A percentile compares a stretch with the other conserved stretches of the same genome.
phyloP scores from a whole-genome alignment of 2,113 vertebrate genomes.

The Crotalus helleri region DNA sequence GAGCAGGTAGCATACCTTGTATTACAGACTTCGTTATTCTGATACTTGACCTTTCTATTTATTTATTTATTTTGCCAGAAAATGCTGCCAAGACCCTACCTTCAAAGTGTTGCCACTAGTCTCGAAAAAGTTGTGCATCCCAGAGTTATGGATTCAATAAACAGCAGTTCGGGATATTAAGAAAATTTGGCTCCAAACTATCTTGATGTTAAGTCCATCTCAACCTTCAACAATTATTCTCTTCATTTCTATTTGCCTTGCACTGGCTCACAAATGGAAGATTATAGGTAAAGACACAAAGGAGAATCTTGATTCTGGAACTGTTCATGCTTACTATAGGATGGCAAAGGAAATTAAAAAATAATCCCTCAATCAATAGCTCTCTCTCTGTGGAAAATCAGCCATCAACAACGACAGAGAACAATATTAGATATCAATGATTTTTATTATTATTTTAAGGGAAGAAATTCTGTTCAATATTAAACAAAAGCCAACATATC shows the following conservation, averaged over 20 bases:
- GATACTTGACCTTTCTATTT: neutral
- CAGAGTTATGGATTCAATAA: neutral
- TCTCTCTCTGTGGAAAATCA: neutral
- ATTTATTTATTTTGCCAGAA: neutral
- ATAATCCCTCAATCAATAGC: neutral
- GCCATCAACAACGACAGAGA: neutral
- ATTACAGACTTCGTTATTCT: neutral
- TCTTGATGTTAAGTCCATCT: neutral
- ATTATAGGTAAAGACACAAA: neutral
- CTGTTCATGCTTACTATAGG: neutral
- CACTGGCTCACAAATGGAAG: neutral
- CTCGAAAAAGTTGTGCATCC: neutral
- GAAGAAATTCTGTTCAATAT: neutral
- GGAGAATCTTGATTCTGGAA: neutral
- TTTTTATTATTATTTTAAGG: neutral
- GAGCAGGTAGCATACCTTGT: neutral
- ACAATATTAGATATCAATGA: neutral
- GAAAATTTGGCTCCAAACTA: neutral
- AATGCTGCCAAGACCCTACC: neutral
- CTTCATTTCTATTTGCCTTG: neutral
- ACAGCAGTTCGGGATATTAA: neutral
- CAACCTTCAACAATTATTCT: neutral
- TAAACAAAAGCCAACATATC: neutral
- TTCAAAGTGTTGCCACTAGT: neutral
- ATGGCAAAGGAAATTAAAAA: neutral